Evolutionary conservation across 2,797 vertebrate species (phyloP), one percentile per base, ranked within the genome.

Genomic region (Lacerta viridis): DNA sequence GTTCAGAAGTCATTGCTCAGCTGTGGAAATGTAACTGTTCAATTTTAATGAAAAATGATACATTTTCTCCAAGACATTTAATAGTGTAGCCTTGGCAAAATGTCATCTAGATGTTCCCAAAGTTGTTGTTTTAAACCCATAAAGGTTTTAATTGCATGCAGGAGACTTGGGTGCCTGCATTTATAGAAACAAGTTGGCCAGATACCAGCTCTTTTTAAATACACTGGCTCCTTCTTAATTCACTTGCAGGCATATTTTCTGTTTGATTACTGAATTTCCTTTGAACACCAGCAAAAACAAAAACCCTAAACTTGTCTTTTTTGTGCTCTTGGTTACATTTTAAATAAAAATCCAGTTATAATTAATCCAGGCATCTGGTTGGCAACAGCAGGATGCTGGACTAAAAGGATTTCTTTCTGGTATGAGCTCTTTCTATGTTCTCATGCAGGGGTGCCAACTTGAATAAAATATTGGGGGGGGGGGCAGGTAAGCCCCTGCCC

Each of bases 101-200:
- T 93, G 68, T 87, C 94, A 93, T 94, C 92, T 93, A 95, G 93
- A 93, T 93, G 84, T 92, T 95, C 87, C 80, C 74, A 93, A 64
- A 86, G 84, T 55, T 15, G 50, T 55, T 90, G 94, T 92, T 90
- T 87, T 64, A 95, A 87, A 95, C 93, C 93, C 85, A 87, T 92
- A 87, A 94, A 93, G 79, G 89, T 88, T 91, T 88, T 90, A 88
- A 68, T 93, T 91, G 86, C 83, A 90, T 88, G 5, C 90, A 87
- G 82, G 59, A 92, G 84, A 39, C 90, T 36, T 59, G 10, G 33
- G 4, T 94, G 75, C 87, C 79, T 90, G 78, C 17, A 89, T 95
- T 95, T 80, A 92, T 86, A 93, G 92, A 93, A 86, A 71, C 84
- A 89, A 84, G 64, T 80, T 87, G 88, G 9, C 0, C 89, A 91